Evolutionary conservation across 1,140 invertebrate species (phyloP), one percentile per base, ranked within the genome.

Genomic region (Musca domestica): DNA sequence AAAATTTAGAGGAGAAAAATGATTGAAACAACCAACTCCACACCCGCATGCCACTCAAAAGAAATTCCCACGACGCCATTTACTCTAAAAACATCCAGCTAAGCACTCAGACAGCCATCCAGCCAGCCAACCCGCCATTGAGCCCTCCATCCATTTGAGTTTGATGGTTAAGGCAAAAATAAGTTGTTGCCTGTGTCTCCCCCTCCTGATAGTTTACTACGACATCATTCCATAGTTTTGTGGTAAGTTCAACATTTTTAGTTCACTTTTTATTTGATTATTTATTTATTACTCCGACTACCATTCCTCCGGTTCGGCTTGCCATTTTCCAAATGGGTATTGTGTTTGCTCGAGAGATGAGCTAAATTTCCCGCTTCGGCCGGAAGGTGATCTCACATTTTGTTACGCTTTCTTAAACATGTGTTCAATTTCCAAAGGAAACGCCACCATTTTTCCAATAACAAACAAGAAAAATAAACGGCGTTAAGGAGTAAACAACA

Each of bases 1-100:
- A 1, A 20, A 20, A 51, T 19, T 14, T 25, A 25, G 22, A 25
- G 15, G 10, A 58, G 27, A 58, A 27, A 30, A n/a, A n/a, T 34
- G 27, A 34, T 41, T 41, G 27, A 61, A 61, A 34, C 27, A 61
- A 61, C 27, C 56, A 61, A 61, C 56, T 61, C 76, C 76, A 77
- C 76, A 77, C 76, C 76, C 76, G 76, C 76, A 77, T 77, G 76
- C 73, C 76, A 70, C 69, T 73, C 69, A 67, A 71, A 68, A 74
- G 76, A 77, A 73, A 75, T 77, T 77, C 76, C 76, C 76, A 77
- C 76, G 76, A 74, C 69, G 22, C 63, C 48, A 65, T 52, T 7
- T 52, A 52, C 51, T 20, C 17, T 4, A 20, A 56, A 19, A 14
- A 56, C 52, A 22, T 20, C 20, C 23, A 22, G 12, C 41, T 64